Percentiles rank a stretch among this genome's conserved stretches.
phyloP scores from a whole-genome alignment of 2,797 vertebrate genomes.

The Enteromius afrohamiltoni region DNA sequence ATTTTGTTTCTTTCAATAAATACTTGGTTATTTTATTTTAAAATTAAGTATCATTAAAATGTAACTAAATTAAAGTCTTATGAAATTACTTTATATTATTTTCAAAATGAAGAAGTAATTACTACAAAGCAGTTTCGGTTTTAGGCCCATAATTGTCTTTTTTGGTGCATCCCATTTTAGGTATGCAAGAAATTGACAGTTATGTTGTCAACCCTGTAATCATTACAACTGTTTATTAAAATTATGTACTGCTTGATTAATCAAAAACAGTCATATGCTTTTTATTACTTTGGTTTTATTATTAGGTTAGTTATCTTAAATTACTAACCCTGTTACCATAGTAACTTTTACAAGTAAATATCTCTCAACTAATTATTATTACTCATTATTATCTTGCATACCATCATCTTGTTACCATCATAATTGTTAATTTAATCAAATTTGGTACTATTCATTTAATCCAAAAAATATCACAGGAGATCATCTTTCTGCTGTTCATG shows the following conservation, averaged over 20 bases:
- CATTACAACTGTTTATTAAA: not conserved
- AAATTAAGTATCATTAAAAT: not conserved
- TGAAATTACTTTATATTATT: not conserved
- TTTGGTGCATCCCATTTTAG: not conserved
- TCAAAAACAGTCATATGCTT: not conserved
- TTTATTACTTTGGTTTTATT: not conserved
- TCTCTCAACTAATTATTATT: not conserved
- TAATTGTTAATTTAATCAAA: not conserved
- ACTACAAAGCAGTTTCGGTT: not conserved
- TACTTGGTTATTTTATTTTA: not conserved
- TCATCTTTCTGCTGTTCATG: not conserved
- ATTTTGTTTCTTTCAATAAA: not conserved
- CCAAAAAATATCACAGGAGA: not conserved
- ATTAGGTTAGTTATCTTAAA: not conserved
- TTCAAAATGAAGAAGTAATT: not conserved
- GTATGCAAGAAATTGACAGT: not conserved
- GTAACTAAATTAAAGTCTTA: not conserved
- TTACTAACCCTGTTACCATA: not conserved
- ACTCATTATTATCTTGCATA: not conserved
- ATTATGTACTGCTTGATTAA: not conserved
- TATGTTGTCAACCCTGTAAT: not conserved
- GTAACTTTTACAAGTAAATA: not conserved
- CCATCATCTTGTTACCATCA: not conserved
- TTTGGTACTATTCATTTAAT: not conserved
- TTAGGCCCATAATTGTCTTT: not conserved